Conservation (phyloP, 1,140 invertebrate genomes). For the Latrodectus geometricus region DNA sequence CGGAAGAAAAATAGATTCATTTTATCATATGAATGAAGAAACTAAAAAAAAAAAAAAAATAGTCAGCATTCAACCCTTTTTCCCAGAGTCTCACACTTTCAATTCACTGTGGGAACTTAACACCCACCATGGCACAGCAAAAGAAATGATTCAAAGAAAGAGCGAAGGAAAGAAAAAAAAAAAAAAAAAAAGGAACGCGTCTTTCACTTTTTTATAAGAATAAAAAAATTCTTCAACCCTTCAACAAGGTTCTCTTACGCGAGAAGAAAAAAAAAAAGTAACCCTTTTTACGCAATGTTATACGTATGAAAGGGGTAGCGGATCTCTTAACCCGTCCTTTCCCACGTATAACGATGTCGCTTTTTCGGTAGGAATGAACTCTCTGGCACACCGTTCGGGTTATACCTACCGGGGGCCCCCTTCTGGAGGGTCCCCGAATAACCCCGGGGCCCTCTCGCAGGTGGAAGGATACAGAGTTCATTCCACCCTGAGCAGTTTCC, state of each 20-base stretch:
- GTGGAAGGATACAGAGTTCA: conserved; percentile 56
- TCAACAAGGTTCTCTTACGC: not conserved
- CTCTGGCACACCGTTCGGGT: conserved; percentile 9
- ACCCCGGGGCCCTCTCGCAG: conserved; percentile 32
- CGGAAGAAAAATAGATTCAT: no score
- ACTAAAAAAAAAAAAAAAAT: no score
- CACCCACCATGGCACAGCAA: not conserved
- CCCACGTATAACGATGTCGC: not conserved
- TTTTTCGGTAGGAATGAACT: conserved; percentile 28
- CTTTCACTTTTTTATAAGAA: not conserved
- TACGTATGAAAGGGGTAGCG: not conserved
- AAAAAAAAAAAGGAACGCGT: no score
- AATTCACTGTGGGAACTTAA: not conserved
- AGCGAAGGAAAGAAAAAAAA: not conserved
- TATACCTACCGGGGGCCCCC: not conserved
- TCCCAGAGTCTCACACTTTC: no score
- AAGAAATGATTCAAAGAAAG: not conserved
- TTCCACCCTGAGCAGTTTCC: conserved; percentile 1
- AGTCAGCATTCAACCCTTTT: no score
- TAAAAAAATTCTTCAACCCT: not conserved
- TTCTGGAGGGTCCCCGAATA: not conserved
- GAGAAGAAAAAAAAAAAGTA: not conserved
- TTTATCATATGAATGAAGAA: no score
- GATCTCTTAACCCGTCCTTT: not conserved
- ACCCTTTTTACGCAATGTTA: not conserved